Evolutionary conservation across 2,888 invertebrate species (phyloP), one percentile per base, ranked within the genome.

Genomic region (Allygus modestus): DNA sequence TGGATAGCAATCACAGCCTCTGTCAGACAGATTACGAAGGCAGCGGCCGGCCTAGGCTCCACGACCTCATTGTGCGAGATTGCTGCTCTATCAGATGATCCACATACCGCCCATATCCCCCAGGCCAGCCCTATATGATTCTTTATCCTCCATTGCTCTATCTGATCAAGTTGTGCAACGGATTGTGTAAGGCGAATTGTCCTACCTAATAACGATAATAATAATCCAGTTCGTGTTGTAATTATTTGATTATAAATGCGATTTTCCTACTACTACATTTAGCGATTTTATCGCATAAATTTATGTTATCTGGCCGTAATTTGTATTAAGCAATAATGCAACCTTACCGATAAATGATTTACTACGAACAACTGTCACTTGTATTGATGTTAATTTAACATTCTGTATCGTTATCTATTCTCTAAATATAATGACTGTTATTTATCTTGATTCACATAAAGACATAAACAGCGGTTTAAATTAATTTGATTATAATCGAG

Each of bases 101-200:
- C 65, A 65, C 65, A 65, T 65, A 65, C 28, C 65, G 12, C 28
- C 28, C 26, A 65, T 15, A n/a, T 31, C 65, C 65, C 65, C 17
- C 28, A 0, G 65, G 65, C 15, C 65, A 28, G 31, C 26, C 12
- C 28, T 65, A 65, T 65, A 65, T 65, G 65, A 31, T 31, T 65
- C 65, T 31, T 65, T 65, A 65, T 65, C 65, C 65, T 12, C 23
- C 65, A 65, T 65, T 65, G 26, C 65, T 65, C 65, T 65, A 65
- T 65, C 65, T 28, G 65, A 65, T 65, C 28, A 15, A 26, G 28
- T 65, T 65, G 28, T 65, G 65, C 12, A 65, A 65, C 65, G 0
- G 20, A 31, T 65, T 5, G 65, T 65, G 65, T 15, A 65, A 65
- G 15, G 7, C 20, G 15, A 28, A 12, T 65, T 65, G 65, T 31